Base-by-base conservation (phyloP, 2,888 invertebrate species). In the Chromoteleia sp. region DNA sequence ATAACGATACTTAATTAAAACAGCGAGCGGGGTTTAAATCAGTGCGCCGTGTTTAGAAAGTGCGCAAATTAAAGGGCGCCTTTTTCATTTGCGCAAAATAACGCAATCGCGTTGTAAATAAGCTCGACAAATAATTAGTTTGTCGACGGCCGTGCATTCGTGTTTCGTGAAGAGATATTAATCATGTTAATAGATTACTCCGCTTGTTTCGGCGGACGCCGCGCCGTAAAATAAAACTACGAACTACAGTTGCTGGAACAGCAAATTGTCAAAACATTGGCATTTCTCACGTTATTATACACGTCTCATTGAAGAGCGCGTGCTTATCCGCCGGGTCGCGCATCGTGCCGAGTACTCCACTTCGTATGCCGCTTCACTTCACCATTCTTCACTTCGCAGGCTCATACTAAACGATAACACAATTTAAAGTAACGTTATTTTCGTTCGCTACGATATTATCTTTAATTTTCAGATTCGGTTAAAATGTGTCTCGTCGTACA, bases 221-320 rank as follows among this genome's bases (percentile, higher is more conserved):
- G 41, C 7, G 54, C 71, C 74, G 63, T 70, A 78, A 74, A 81
- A 71, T 74, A 73, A 48, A 59, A 59, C 61, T 77, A 1, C 56
- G 83, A 83, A 83, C 76, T 80, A 71, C 76, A 78, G 61, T 70
- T 67, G 81, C 74, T 81, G 48, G 67, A 85, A 84, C 79, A 78
- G 84, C 82, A 81, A 84, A 86, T 87, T 89, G 89, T 90, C 89
- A 89, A 90, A 90, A 90, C 89, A 90, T 85, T 86, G 85, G 86
- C 87, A 87, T 90, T 88, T 86, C 86, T 90, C 89, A 90, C 80
- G 84, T 76, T 84, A 86, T 90, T 89, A 88, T 86, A 79, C 86
- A 84, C 88, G 85, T 86, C 80, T 88, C 88, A 88, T 88, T 89
- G 88, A 88, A 87, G 87, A 85, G 85, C 79, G 65, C 82, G 81